Percentiles rank a stretch among this genome's conserved stretches.
Evolutionary conservation across 2,113 vertebrate genomes (phyloP).

Genomic region (Phalacrocorax carbo): DNA sequence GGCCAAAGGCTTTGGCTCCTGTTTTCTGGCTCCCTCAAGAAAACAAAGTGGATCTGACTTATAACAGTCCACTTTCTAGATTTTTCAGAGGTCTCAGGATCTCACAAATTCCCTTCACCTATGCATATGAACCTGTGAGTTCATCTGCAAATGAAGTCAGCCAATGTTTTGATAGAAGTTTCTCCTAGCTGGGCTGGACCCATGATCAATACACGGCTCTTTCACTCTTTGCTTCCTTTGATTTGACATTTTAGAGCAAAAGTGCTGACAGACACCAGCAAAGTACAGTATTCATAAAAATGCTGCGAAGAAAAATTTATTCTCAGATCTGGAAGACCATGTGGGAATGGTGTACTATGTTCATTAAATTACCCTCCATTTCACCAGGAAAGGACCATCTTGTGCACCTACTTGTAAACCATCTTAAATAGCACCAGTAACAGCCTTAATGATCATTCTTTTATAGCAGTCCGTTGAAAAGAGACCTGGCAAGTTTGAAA

Average conservation of each 20-base stretch:
- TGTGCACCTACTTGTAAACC: background rate
- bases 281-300: background rate
- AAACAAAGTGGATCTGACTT: background rate
- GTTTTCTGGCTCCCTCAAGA: background rate
- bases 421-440: background rate
- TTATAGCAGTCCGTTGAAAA: background rate
- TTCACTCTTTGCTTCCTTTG: background rate
- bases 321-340: background rate
- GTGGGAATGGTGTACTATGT: background rate
- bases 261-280: background rate
- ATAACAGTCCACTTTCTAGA: background rate
- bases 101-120: background rate
- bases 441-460: background rate
- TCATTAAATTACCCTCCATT: background rate
- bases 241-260: background rate
- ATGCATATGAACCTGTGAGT: background rate
- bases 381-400: background rate
- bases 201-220: background rate
- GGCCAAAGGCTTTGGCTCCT: background rate
- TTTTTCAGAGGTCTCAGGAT: background rate
- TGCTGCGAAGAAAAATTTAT: background rate
- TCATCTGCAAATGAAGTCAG: background rate
- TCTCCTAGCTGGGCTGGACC: background rate
- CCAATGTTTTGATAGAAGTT: background rate
- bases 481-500: background rate